phyloP scores from a whole-genome alignment of 37 sponge, comb jelly and placozoan species.

The Hexactinellida sp. region DNA sequence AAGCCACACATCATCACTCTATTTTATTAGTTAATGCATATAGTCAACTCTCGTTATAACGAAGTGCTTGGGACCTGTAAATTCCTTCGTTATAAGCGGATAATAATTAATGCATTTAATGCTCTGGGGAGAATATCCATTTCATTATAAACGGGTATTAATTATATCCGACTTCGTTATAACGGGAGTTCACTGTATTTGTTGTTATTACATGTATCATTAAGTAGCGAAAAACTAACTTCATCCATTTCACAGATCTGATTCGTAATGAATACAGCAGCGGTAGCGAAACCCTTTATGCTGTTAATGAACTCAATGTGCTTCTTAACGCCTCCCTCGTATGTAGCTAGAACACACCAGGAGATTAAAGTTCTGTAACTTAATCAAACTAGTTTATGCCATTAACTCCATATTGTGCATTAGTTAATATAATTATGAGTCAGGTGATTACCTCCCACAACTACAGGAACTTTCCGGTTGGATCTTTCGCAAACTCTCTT shows the following conservation, averaged over 20 bases:
- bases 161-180: too few relatives aligned
- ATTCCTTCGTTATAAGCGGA: too few relatives aligned
- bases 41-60: too few relatives aligned
- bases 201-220: too few relatives aligned
- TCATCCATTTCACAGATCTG: conserved; percentile 63
- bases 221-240: conserved; percentile 29
- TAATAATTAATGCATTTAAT: too few relatives aligned
- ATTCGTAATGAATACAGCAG: conserved; percentile 69
- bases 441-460: conserved; percentile 83
- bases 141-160: too few relatives aligned
- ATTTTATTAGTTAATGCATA: neutral
- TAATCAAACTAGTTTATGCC: neutral
- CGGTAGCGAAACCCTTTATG: conserved; percentile 44
- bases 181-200: too few relatives aligned
- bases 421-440: neutral
- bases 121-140: too few relatives aligned
- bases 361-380: neutral
- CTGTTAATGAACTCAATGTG: conserved; percentile 62
- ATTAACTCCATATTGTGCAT: neutral
- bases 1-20: conserved; percentile 74
- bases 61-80: too few relatives aligned
- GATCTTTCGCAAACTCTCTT: conserved; percentile 38
- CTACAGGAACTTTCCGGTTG: conserved; percentile 68
- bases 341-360: too few relatives aligned
- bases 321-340: conserved; percentile 57